Base-by-base conservation (phyloP, 2,888 invertebrate species). In the Yponomeuta malinellus region DNA sequence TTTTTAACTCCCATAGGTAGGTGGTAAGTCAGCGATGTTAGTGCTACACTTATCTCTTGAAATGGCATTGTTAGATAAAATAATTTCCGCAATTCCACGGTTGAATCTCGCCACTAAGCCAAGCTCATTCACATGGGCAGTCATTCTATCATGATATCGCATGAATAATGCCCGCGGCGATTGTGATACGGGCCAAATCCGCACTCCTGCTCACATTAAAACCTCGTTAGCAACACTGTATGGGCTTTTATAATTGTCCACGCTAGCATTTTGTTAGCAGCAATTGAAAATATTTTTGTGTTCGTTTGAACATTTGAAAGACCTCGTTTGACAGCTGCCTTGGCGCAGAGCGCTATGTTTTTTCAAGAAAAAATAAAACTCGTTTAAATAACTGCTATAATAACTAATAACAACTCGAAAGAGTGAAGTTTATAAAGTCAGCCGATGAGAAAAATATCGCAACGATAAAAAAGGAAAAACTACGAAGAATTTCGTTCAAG, bases 111-210 rank as follows among this genome's bases (percentile, higher is more conserved):
- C 52, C 15, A 65, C 65, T 65, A 65, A 65, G 65, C 65, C 33
- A 12, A 65, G 33, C 33, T 65, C 65, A 65, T 65, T 65, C 65
- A 31, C 31, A 31, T 43, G 31, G 68, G 43, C 48, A 59, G 81
- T 82, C 81, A 79, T 77, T 81, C 78, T 79, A 82, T 81, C 81
- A 80, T 75, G 80, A 74, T 81, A 85, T 83, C 85, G 79, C 76
- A 81, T 88, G 88, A 89, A 84, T 89, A 87, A 89, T 86, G 78
- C 81, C 78, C 77, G 76, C 72, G 70, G 76, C 81, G 89, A 89
- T 89, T 85, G 81, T 82, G 89, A 89, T 89, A 89, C 87, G 83
- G 12, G 74, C 73, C 72, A 83, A 79, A 80, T 81, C 82, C 79
- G 78, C 79, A 76, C 80, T 82, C 63, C 80, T 79, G 79, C 77